Base-by-base conservation (phyloP, 2,113 vertebrate species). In the Sterna hirundo region DNA sequence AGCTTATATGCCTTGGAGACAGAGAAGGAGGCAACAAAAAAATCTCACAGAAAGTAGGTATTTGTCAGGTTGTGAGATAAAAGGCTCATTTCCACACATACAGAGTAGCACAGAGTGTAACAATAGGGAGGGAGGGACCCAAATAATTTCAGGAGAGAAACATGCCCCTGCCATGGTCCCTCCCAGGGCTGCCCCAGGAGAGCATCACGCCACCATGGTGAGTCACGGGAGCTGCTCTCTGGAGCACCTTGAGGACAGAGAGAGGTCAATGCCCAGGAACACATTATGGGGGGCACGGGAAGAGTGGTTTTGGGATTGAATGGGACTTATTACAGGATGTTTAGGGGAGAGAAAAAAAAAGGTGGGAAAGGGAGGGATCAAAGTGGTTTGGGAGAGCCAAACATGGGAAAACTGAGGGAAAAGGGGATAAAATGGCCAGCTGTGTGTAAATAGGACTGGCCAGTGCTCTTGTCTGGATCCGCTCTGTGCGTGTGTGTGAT, bases 251-350 rank as follows among this genome's bases (percentile, higher is more conserved):
- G 22, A 40, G 42, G 30, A 62, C 25, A 65, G 42, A 78, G 11
- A 34, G 6, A 6, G 17, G 9, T 54, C 32, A 38, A 7, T 19
- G 36, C 7, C 32, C 16, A 30, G 9, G 13, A 23, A 5, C 10
- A 58, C 2, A 3, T 32, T 38, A 21, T 1, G 12, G 36, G 11
- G 11, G 54, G 2, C 23, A 72, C 0, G 0, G 38, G 36, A 64
- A 58, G 17, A 86, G 17, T 9, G 14, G 23, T 32, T 82, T 82
- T 6, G 32, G 27, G 32, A 54, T 17, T n/a, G 34, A 65, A 47
- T 12, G 4, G 10, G 47, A 69, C 2, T 52, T 36, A 22, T 4
- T 4, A 38, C 2, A 10, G 5, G 3, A 42, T 76, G 12, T 47
- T 13, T 26, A 18, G 21, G 3, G 52, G 17, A 42, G 2, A 2